phyloP scores from a whole-genome alignment of 2,113 vertebrate species.

The Perca flavescens region DNA sequence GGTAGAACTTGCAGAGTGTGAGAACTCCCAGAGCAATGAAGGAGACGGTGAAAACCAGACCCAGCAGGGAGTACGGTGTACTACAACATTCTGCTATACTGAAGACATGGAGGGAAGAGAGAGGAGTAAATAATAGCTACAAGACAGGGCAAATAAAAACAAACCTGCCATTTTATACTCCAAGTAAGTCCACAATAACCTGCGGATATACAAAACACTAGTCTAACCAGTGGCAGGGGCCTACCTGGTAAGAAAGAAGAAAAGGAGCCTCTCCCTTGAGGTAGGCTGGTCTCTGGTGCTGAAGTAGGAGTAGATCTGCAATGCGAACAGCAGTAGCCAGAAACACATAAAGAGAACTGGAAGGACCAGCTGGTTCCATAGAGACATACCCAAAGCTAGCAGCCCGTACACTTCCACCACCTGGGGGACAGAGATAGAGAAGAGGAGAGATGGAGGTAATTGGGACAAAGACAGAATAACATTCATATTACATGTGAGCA shows the following conservation, averaged over 20 bases:
- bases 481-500: slow-evolving; percentile 18
- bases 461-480: neutral
- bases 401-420: slow-evolving; percentile 98
- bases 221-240: neutral
- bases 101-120: neutral
- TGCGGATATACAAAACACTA: neutral
- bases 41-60: slow-evolving; percentile 97
- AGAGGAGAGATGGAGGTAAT: neutral
- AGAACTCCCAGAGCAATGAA: slow-evolving; percentile 97
- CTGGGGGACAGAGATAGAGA: slow-evolving; percentile 73
- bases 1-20: slow-evolving; percentile 99
- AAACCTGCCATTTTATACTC: neutral
- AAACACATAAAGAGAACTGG: slow-evolving; percentile 99
- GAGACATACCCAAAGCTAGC: slow-evolving; percentile 95
- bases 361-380: slow-evolving; percentile 98
- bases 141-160: neutral
- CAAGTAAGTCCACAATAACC: neutral
- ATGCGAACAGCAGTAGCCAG: slow-evolving; percentile 97
- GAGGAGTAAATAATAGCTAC: neutral
- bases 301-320: slow-evolving; percentile 99
- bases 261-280: slow-evolving; percentile 95
- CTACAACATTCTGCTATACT: slow-evolving; percentile 99
- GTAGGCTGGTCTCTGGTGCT: slow-evolving; percentile 96
- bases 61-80: slow-evolving; percentile 95
- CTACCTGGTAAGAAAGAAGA: slow-evolving; percentile 97